phyloP scores from a whole-genome alignment of 1,140 invertebrate species.

The Oreohelix idahoensis region DNA sequence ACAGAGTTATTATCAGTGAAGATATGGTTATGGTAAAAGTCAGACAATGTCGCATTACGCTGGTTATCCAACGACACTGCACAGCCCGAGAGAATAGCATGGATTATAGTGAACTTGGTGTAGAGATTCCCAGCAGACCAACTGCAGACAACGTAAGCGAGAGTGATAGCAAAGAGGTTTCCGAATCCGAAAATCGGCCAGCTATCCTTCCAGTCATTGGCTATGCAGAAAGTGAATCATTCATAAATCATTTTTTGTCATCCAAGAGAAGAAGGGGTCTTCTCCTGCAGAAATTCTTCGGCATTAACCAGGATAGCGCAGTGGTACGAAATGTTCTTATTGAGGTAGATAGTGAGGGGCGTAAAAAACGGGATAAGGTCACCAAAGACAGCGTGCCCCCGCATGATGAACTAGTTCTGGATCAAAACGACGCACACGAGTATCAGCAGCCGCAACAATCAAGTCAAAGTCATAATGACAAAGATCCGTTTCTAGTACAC shows the following conservation, averaged over 20 bases:
- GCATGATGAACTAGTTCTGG: not conserved
- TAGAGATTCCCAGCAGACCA: not conserved
- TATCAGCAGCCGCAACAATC: no score
- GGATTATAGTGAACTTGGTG: not conserved
- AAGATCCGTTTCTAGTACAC: not conserved
- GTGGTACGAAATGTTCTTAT: constrained; percentile 8
- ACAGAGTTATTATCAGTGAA: constrained; percentile 8
- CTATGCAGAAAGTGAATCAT: not conserved
- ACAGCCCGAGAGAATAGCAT: not conserved
- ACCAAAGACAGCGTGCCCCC: not conserved
- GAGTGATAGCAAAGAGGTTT: not conserved
- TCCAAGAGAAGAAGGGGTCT: constrained; percentile 11
- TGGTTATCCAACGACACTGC: not conserved
- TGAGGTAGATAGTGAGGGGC: not conserved
- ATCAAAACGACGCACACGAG: not conserved
- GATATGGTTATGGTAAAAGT: constrained; percentile 28
- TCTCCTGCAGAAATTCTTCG: constrained; percentile 15
- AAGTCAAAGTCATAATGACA: not conserved
- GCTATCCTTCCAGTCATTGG: constrained; percentile 10
- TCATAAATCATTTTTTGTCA: constrained; percentile 8
- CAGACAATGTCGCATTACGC: not conserved
- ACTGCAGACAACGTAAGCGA: not conserved
- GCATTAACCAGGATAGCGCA: constrained; percentile 9
- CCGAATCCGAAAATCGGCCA: not conserved
- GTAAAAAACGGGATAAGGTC: not conserved